Evolutionary conservation across 2,113 vertebrate genomes (phyloP).

Genomic region (Phaethon lepturus): DNA sequence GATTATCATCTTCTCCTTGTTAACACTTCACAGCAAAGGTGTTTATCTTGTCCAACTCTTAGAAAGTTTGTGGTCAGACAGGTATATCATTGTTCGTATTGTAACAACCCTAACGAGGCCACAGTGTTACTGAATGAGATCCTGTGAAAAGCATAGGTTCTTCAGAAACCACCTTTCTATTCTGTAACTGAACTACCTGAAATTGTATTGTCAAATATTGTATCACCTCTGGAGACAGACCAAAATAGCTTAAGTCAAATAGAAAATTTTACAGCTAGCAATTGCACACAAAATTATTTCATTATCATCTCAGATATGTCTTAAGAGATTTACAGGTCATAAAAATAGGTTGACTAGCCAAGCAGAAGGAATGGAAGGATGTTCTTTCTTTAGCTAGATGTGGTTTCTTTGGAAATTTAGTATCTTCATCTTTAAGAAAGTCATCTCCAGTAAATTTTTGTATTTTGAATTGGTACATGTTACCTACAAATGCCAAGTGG

Average conservation of each 20-base stretch:
- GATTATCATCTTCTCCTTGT: neutral
- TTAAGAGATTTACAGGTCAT: neutral
- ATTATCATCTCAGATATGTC: neutral
- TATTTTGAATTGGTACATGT: neutral
- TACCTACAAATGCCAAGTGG: neutral
- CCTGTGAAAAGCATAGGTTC: neutral
- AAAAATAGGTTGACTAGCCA: neutral
- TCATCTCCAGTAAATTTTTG: neutral
- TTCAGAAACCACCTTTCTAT: neutral
- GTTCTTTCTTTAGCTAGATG: neutral
- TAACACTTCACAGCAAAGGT: neutral
- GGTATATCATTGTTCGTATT: neutral
- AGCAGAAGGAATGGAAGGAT: neutral
- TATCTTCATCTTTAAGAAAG: neutral
- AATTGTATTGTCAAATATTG: neutral
- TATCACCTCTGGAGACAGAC: neutral
- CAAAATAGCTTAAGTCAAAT: neutral
- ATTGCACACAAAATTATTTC: neutral
- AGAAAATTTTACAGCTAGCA: neutral
- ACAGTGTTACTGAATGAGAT: neutral
- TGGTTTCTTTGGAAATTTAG: neutral
- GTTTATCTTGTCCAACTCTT: neutral
- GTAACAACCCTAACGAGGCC: neutral
- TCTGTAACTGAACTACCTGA: neutral
- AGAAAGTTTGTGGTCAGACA: neutral